Conservation (phyloP, 2,797 vertebrate species). For the Eidolon dupreanum region DNA sequence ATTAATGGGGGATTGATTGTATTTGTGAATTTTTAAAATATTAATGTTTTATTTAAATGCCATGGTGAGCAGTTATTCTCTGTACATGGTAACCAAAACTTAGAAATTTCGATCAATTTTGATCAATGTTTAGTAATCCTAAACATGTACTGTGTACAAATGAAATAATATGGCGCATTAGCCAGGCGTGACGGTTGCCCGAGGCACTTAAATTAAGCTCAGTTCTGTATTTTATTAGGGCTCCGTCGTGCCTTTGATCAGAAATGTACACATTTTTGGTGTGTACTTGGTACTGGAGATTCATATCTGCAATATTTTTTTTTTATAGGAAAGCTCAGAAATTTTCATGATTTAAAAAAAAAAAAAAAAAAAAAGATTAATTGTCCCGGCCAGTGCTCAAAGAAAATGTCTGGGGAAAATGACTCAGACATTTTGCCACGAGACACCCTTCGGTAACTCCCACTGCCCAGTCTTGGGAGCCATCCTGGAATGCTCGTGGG, state of each 20-base stretch:
- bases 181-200: constrained; percentile 52
- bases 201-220: constrained; percentile 58
- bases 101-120: constrained; percentile 80
- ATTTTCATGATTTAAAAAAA: background rate
- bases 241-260: constrained; percentile 40
- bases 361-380: background rate
- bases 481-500: constrained; percentile 26
- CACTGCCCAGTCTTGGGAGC: background rate
- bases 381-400: constrained; percentile 19
- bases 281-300: constrained; percentile 65
- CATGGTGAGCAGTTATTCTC: constrained; percentile 80
- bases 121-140: constrained; percentile 72
- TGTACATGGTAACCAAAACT: constrained; percentile 81
- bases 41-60: constrained; percentile 82
- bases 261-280: constrained; percentile 37
- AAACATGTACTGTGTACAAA: constrained; percentile 74
- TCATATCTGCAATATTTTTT: constrained; percentile 38
- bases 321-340: background rate
- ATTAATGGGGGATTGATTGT: constrained; percentile 76
- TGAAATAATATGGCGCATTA: constrained; percentile 53
- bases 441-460: constrained; percentile 7
- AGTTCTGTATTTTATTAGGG: constrained; percentile 66
- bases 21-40: constrained; percentile 79
- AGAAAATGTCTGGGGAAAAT: constrained; percentile 50
- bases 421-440: constrained; percentile 18